Conservation (phyloP, 2,797 vertebrate genomes). For the Hybognathus amarus region DNA sequence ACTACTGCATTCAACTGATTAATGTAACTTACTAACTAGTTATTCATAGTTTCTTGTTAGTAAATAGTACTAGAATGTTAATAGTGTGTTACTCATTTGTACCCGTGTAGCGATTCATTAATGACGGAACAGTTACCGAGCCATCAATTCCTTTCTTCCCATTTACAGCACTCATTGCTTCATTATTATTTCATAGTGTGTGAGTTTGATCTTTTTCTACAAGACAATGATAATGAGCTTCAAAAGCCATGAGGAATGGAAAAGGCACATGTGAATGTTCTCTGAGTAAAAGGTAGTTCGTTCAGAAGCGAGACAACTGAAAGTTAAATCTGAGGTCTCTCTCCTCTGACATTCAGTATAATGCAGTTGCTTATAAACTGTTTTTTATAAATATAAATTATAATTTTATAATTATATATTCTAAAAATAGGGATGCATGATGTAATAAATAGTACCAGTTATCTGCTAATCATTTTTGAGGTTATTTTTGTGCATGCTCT, state of each 20-base stretch:
- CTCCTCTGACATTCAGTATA: not conserved
- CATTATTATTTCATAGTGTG: conserved; percentile 12
- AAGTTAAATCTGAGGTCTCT: not conserved
- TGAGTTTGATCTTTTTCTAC: conserved; percentile 1
- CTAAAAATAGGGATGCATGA: not conserved
- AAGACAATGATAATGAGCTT: not conserved
- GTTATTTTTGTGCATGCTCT: not conserved
- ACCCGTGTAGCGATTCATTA: too few relatives aligned
- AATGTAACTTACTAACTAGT: too few relatives aligned
- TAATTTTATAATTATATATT: too few relatives aligned
- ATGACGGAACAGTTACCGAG: not conserved
- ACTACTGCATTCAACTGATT: too few relatives aligned
- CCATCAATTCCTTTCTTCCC: not conserved
- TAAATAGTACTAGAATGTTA: too few relatives aligned
- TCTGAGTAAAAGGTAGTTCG: not conserved
- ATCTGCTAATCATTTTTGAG: not conserved
- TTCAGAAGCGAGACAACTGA: not conserved
- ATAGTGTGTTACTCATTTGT: too few relatives aligned
- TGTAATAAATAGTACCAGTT: not conserved
- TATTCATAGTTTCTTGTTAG: too few relatives aligned
- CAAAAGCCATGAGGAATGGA: not conserved
- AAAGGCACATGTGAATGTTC: not conserved
- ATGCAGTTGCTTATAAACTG: not conserved
- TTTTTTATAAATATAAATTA: not conserved
- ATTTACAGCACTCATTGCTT: conserved; percentile 14